Evolutionary conservation across 2,797 vertebrate species (phyloP).

Genomic region (Cossypha caffra): DNA sequence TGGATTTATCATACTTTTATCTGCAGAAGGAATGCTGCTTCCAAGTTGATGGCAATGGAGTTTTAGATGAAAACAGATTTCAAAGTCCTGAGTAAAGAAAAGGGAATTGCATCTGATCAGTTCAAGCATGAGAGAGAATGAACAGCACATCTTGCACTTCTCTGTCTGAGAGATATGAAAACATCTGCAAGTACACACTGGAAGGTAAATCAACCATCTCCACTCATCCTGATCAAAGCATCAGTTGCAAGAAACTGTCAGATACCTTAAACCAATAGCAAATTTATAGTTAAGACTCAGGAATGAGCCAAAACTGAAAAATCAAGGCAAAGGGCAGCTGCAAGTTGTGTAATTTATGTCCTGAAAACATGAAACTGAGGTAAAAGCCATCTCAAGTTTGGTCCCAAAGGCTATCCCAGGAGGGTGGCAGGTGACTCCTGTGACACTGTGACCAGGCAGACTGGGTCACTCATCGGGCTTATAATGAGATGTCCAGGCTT

Average conservation of each 20-base stretch:
- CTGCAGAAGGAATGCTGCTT: not conserved
- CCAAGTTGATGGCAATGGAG: not conserved
- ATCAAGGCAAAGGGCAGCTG: not conserved
- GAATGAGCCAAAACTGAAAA: conserved; percentile 1
- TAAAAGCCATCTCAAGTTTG: not conserved
- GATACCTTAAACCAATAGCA: not conserved
- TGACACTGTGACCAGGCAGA: not conserved
- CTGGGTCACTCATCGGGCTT: not conserved
- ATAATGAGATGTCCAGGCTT: fast-evolving
- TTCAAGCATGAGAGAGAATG: conserved; percentile 20
- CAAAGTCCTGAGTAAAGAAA: conserved; percentile 18
- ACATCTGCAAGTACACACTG: not conserved
- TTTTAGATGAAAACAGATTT: conserved; percentile 10
- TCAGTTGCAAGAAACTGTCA: not conserved
- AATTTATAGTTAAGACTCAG: not conserved
- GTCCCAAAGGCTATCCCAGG: not conserved
- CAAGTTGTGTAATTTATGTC: not conserved
- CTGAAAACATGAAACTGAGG: not conserved
- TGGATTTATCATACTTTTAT: not conserved
- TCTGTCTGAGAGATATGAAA: not conserved
- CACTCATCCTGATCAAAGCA: not conserved
- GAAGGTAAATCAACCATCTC: not conserved
- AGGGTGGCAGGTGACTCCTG: not conserved
- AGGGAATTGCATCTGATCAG: conserved; percentile 27
- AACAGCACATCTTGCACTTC: conserved; percentile 26